These are phyloP conservation scores for Lycopodina hypogea DNA, from an alignment of 37 sponge, comb jelly and placozoan genomes.

Conservation along the genomic window DNA sequence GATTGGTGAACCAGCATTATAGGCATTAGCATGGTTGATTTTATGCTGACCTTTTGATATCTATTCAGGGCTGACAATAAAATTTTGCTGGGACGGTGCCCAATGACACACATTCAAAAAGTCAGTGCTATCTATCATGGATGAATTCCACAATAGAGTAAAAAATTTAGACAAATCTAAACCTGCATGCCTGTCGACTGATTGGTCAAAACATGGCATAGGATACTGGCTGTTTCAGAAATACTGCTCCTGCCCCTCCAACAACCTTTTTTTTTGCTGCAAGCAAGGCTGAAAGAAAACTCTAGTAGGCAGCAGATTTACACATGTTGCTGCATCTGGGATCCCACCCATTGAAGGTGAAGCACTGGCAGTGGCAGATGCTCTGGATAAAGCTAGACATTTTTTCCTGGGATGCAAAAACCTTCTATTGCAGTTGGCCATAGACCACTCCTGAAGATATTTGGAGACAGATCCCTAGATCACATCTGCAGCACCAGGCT, in stretches of 20 bases:
- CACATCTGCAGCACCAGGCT: conserved; percentile 13
- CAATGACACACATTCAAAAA: conserved; percentile 31
- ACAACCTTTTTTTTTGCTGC: conserved; percentile 41
- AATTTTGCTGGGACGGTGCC: conserved; percentile 35
- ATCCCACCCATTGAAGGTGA: conserved; percentile 50
- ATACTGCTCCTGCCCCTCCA: conserved; percentile 41
- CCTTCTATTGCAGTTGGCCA: conserved; percentile 31
- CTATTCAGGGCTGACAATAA: conserved; percentile 25
- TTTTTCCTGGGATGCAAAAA: conserved; percentile 48
- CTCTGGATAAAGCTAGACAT: conserved; percentile 49
- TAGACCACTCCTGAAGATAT: conserved; percentile 16
- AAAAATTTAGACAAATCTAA: conserved; percentile 42
- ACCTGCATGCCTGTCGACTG: conserved; percentile 41
- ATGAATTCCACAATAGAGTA: conserved; percentile 41
- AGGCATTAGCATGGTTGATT: conserved; percentile 44
- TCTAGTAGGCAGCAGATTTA: conserved; percentile 51
- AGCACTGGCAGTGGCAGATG: conserved; percentile 48
- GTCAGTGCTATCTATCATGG: conserved; percentile 26
- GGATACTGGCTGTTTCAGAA: conserved; percentile 51
- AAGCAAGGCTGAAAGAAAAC: conserved; percentile 45
- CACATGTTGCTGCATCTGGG: conserved; percentile 41
- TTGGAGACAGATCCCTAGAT: conserved; percentile 14
- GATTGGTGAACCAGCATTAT: conserved; percentile 35
- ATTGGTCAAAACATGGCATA: conserved; percentile 45
- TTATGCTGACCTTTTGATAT: conserved; percentile 40